A percentile compares a stretch with the other conserved stretches of the same genome.
These are phyloP conservation scores for Trematomus loennbergii DNA, from an alignment of 2,113 vertebrate species.

Conservation along the genomic window DNA sequence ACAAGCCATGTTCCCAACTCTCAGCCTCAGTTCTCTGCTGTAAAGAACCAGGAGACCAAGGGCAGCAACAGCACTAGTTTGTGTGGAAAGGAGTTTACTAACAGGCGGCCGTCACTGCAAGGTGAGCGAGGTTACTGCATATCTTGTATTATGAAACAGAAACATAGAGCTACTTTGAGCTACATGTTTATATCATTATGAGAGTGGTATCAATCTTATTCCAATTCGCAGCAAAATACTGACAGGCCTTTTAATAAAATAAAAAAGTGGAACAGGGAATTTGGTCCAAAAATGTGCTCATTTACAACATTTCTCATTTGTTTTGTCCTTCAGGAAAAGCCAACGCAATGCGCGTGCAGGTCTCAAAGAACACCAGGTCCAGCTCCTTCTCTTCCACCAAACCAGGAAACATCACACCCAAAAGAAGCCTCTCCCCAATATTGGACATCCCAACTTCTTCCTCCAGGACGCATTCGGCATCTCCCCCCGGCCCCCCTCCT, in stretches of 20 bases:
- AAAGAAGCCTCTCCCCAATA: background rate
- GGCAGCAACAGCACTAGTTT: conserved; percentile 11
- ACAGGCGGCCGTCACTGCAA: conserved; percentile 15
- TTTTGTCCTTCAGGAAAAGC: conserved; percentile 48
- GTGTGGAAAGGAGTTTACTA: conserved; percentile 11
- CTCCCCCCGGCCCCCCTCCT: background rate
- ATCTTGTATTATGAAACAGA: background rate
- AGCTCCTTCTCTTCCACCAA: conserved; percentile 12
- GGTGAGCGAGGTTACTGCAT: conserved; percentile 32
- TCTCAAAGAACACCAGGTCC: conserved; percentile 13
- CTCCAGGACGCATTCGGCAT: background rate
- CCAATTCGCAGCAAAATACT: background rate
- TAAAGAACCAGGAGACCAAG: conserved; percentile 65
- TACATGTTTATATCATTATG: background rate
- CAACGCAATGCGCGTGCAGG: conserved; percentile 25
- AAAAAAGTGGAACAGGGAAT: too few relatives aligned
- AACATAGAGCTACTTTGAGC: background rate
- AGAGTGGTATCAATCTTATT: background rate
- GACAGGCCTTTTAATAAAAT: background rate
- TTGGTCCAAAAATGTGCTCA: background rate
- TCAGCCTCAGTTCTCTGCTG: background rate
- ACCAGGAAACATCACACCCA: background rate
- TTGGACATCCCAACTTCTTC: background rate
- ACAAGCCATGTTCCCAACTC: background rate
- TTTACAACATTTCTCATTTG: background rate